These are phyloP conservation scores for Lissonota sp. DNA, from an alignment of 2,888 invertebrate genomes.

Conservation along the genomic window DNA sequence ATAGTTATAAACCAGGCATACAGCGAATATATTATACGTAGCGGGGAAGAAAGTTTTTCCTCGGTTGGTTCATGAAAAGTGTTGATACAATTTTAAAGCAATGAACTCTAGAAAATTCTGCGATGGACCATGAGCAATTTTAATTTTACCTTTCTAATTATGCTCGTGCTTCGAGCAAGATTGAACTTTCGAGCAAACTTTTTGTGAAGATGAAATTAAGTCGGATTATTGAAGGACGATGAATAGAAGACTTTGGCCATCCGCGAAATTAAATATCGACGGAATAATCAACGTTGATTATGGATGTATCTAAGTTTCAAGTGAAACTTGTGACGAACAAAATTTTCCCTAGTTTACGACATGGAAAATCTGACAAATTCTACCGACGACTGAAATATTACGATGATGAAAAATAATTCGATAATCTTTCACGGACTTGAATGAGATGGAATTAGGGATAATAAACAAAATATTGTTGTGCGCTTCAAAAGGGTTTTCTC, in stretches of 20 bases:
- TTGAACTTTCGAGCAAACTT: neutral
- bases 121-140: neutral
- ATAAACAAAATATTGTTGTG: conserved; percentile 38
- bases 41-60: conserved; percentile 12
- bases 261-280: neutral
- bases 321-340: too few relatives aligned
- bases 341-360: too few relatives aligned
- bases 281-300: too few relatives aligned
- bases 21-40: conserved; percentile 15
- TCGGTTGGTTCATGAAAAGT: conserved; percentile 19
- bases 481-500: conserved; percentile 47
- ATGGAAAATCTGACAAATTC: too few relatives aligned
- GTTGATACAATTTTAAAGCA: conserved; percentile 28
- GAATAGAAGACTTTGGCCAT: neutral
- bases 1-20: conserved; percentile 34
- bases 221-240: neutral
- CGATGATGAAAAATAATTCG: too few relatives aligned
- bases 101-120: conserved; percentile 25
- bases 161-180: conserved; percentile 3
- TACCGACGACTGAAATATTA: too few relatives aligned
- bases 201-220: neutral
- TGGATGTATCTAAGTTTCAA: too few relatives aligned
- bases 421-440: too few relatives aligned
- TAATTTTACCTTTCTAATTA: neutral
- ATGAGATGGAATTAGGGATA: too few relatives aligned